Conservation (phyloP, 1,140 invertebrate genomes). For the Drosophila eugracilis region DNA sequence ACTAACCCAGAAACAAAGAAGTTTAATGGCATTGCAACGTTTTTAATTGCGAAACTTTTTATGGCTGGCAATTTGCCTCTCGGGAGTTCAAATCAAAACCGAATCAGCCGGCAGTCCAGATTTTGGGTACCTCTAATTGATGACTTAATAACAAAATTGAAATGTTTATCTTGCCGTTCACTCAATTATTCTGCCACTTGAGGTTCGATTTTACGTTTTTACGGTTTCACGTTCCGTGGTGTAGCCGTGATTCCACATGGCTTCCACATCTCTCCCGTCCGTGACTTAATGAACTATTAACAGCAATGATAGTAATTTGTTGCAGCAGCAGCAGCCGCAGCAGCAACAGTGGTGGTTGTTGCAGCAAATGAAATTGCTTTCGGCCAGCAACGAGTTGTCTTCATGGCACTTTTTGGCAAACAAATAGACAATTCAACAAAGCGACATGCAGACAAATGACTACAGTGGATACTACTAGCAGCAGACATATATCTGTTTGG, state of each 20-base stretch:
- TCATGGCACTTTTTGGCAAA: constrained; percentile 82
- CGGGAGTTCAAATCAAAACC: constrained; percentile 8
- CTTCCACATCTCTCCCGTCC: constrained; percentile 63
- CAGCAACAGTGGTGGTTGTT: constrained; percentile 37
- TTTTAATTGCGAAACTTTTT: constrained; percentile 30
- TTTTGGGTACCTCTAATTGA: constrained; percentile 66
- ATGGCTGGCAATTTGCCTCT: constrained; percentile 13
- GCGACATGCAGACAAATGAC: constrained; percentile 81
- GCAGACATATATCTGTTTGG: constrained; percentile 38
- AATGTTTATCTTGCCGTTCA: constrained; percentile 79
- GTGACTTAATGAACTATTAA: constrained; percentile 84
- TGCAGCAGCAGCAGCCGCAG: constrained; percentile 43
- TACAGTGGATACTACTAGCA: constrained; percentile 54
- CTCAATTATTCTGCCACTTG: constrained; percentile 83
- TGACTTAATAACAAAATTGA: constrained; percentile 82
- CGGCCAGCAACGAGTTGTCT: constrained; percentile 75
- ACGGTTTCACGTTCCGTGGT: constrained; percentile 62
- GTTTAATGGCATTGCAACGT: constrained; percentile 9
- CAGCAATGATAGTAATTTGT: constrained; percentile 83
- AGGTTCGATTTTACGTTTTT: constrained; percentile 61
- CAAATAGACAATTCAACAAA: constrained; percentile 81
- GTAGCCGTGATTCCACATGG: constrained; percentile 53
- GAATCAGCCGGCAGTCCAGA: constrained; percentile 20
- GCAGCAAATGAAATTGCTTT: constrained; percentile 74
- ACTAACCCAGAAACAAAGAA: constrained; percentile 15